phyloP scores from a whole-genome alignment of 1,140 invertebrate genomes.

The Halictus rubicundus region DNA sequence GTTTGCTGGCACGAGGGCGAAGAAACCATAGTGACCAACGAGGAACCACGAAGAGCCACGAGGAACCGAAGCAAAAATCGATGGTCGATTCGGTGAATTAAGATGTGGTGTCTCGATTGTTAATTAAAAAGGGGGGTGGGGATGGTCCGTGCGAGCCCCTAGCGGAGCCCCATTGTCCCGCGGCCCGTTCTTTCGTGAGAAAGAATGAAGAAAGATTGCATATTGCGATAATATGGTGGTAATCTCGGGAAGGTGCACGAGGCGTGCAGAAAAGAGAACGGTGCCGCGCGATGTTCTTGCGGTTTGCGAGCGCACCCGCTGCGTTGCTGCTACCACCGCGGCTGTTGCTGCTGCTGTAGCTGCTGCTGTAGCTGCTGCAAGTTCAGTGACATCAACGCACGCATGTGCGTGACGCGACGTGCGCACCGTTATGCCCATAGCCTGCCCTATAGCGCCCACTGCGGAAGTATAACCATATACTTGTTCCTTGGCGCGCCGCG shows the following conservation, averaged over 20 bases:
- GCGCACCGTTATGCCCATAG: conserved; percentile 75
- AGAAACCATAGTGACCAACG: too few species aligned
- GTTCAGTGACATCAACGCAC: conserved; percentile 77
- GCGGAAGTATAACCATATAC: conserved; percentile 69
- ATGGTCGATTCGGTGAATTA: conserved; percentile 9
- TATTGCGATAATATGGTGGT: conserved; percentile 42
- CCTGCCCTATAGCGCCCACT: conserved; percentile 66
- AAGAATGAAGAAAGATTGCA: conserved; percentile 32
- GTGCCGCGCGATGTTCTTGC: conserved; percentile 45
- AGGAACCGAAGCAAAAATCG: background rate
- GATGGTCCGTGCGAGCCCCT: conserved; percentile 24
- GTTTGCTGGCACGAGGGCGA: too few species aligned
- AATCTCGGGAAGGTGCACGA: conserved; percentile 38
- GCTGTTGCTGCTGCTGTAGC: background rate
- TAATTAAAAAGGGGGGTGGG: background rate
- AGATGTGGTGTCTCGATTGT: background rate
- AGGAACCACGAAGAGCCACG: too few species aligned
- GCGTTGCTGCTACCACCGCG: conserved; percentile 30
- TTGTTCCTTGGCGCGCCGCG: conserved; percentile 49
- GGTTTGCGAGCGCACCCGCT: conserved; percentile 33
- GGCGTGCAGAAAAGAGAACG: conserved; percentile 46
- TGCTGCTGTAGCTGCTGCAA: conserved; percentile 51
- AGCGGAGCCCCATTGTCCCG: conserved; percentile 32
- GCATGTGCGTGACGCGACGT: conserved; percentile 73
- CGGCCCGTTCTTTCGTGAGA: conserved; percentile 46